Percentiles rank a stretch among this genome's conserved stretches.
These are phyloP conservation scores for Pocillopora meandrina DNA, from an alignment of 92 coral and sea anemone species.

Conservation along the genomic window DNA sequence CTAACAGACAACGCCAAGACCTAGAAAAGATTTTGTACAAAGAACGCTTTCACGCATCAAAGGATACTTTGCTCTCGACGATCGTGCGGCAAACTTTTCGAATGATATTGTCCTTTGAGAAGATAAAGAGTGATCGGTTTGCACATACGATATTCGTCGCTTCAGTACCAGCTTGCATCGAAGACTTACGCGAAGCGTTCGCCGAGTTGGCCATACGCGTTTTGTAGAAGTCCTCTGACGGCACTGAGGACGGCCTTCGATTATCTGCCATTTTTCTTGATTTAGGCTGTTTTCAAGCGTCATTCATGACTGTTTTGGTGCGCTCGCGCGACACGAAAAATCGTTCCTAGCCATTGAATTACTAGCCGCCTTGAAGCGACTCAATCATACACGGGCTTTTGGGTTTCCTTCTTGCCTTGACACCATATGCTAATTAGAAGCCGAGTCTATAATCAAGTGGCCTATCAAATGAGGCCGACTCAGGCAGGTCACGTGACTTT, in stretches of 20 bases:
- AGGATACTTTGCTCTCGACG: slow-evolving; percentile 97
- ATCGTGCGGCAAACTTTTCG: slow-evolving; percentile 81
- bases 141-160: slow-evolving; percentile 60
- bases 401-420: slow-evolving; percentile 87
- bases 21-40: slow-evolving; percentile 18
- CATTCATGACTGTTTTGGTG: slow-evolving; percentile 37
- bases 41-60: slow-evolving; percentile 19
- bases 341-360: slow-evolving; percentile 74
- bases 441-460: slow-evolving; percentile 81
- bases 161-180: slow-evolving; percentile 69
- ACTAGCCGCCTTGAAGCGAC: slow-evolving; percentile 56
- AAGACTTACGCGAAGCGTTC: slow-evolving; percentile 81
- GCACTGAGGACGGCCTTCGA: slow-evolving; percentile 87
- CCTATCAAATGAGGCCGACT: slow-evolving; percentile 82
- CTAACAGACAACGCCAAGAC: slow-evolving; percentile 47
- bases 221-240: slow-evolving; percentile 87
- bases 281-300: slow-evolving; percentile 50
- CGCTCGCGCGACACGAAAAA: slow-evolving; percentile 48
- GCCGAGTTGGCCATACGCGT: slow-evolving; percentile 85
- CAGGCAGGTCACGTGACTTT: slow-evolving; percentile 77
- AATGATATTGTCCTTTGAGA: slow-evolving; percentile 82
- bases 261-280: slow-evolving; percentile 77
- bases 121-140: slow-evolving; percentile 79
- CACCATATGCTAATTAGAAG: slow-evolving; percentile 94
- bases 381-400: slow-evolving; percentile 71